Percentiles rank a stretch among this genome's conserved stretches.
phyloP scores from a whole-genome alignment of 2,888 invertebrate species.

The Limulus polyphemus region DNA sequence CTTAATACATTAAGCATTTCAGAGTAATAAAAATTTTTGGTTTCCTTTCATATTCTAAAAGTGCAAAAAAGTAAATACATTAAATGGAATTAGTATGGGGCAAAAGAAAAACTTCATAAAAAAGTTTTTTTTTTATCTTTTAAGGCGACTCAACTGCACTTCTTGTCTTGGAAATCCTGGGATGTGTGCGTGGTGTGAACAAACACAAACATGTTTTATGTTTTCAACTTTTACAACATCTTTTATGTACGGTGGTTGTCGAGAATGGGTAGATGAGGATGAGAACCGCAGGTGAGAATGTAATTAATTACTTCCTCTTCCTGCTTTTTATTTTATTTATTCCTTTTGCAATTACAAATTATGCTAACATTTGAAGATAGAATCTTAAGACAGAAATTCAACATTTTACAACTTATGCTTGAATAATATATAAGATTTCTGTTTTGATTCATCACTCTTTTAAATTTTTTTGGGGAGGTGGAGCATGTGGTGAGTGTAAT shows the following conservation, averaged over 20 bases:
- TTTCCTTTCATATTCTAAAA: background rate
- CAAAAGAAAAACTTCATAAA: constrained; percentile 6
- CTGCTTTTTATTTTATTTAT: background rate
- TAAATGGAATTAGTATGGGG: constrained; percentile 1
- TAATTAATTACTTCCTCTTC: background rate
- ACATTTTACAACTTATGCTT: too few relatives aligned
- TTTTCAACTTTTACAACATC: constrained; percentile 92
- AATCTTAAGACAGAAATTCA: too few relatives aligned
- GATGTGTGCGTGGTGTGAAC: constrained; percentile 91
- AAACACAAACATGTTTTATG: constrained; percentile 77
- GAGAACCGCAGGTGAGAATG: constrained; percentile 9
- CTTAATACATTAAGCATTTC: too few relatives aligned
- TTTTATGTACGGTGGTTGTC: constrained; percentile 82
- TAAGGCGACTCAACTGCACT: constrained; percentile 32
- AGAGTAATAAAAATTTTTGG: too few relatives aligned
- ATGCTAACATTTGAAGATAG: too few relatives aligned
- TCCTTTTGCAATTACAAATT: too few relatives aligned
- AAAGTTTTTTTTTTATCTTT: background rate
- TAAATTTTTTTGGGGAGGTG: too few relatives aligned
- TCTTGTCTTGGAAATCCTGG: constrained; percentile 67
- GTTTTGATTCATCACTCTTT: too few relatives aligned
- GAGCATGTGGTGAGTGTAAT: too few relatives aligned
- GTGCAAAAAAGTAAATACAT: background rate
- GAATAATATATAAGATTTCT: too few relatives aligned
- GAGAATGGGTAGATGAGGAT: constrained; percentile 70